These are phyloP conservation scores for Tamandua tetradactyla DNA, from an alignment of 2,797 vertebrate species.

Conservation along the genomic window DNA sequence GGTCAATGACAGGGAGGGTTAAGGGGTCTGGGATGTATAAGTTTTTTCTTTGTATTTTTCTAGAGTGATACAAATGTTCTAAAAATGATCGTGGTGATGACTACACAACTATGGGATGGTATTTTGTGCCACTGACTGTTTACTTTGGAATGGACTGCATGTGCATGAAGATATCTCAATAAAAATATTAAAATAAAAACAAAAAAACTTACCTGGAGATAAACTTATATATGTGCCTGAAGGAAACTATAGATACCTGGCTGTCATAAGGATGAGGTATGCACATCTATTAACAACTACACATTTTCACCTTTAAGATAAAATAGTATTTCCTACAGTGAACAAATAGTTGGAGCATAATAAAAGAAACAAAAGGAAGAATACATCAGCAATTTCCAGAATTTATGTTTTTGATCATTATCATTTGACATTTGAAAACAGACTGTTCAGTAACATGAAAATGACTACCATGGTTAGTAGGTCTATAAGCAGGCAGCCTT, in stretches of 20 bases:
- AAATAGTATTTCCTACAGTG: background rate
- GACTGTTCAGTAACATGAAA: background rate
- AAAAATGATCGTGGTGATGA: no score
- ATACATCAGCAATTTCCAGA: background rate
- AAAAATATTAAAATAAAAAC: no score
- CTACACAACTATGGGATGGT: no score
- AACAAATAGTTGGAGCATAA: background rate
- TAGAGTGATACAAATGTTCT: no score
- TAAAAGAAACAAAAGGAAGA: background rate
- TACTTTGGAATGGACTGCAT: no score
- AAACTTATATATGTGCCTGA: background rate
- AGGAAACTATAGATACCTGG: background rate
- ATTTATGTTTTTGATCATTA: background rate
- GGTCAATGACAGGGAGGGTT: no score
- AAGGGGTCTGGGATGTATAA: no score
- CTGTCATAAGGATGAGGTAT: background rate
- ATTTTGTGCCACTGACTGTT: no score
- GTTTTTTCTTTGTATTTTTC: no score
- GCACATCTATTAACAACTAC: background rate
- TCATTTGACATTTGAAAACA: background rate
- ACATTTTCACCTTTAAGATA: background rate
- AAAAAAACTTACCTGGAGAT: no score
- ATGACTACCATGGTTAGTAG: background rate
- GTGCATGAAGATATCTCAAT: no score
- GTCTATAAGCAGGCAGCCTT: background rate